Conservation (phyloP, 2,888 invertebrate species). For the Deilephila porcellus region DNA sequence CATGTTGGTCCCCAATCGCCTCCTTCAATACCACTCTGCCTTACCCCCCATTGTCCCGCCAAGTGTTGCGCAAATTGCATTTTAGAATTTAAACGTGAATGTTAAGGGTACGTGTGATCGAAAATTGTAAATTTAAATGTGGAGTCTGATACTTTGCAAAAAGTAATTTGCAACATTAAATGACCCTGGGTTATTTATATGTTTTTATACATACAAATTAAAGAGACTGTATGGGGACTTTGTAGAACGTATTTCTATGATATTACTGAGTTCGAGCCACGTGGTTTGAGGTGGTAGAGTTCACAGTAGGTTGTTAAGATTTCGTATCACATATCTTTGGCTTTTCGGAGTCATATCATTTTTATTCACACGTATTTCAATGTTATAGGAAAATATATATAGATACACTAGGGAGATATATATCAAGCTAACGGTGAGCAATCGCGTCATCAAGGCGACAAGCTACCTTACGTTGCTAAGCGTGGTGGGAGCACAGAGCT, state of each 20-base stretch:
- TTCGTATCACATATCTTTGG: no score
- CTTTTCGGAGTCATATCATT: no score
- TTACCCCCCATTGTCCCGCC: slow-evolving; percentile 46
- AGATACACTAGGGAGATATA: no score
- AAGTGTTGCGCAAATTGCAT: slow-evolving; percentile 64
- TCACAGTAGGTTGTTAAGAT: no score
- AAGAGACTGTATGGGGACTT: background rate
- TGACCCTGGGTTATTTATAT: background rate
- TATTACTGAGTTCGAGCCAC: no score
- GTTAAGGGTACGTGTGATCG: slow-evolving; percentile 37
- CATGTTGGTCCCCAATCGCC: background rate
- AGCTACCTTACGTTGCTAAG: no score
- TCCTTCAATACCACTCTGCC: background rate
- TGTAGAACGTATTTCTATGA: background rate
- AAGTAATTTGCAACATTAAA: slow-evolving; percentile 20
- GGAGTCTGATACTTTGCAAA: slow-evolving; percentile 2
- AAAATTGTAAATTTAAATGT: slow-evolving; percentile 41
- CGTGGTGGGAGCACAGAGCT: no score
- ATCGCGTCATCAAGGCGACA: no score
- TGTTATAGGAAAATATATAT: no score
- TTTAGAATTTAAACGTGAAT: slow-evolving; percentile 66
- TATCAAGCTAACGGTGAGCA: no score
- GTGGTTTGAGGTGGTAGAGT: no score
- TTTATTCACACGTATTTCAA: no score
- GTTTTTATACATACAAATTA: background rate